Evolutionary conservation across 2,888 invertebrate species (phyloP).

Genomic region (Brachynemurus nebulosus): DNA sequence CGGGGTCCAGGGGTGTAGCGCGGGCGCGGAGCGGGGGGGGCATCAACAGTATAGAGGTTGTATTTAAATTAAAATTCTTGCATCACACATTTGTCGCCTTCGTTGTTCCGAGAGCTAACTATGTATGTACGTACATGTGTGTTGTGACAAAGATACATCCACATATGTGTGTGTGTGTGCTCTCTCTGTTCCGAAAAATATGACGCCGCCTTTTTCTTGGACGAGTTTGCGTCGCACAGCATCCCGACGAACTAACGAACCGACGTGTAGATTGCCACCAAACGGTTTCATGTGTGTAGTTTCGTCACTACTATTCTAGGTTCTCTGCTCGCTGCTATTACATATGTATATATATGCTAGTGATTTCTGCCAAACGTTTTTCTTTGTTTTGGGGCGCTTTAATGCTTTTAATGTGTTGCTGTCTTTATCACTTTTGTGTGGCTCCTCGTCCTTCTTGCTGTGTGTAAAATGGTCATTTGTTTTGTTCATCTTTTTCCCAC

Average conservation of each 20-base stretch:
- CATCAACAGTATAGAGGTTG: not conserved
- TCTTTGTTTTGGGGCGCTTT: conserved; percentile 6
- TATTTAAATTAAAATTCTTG: conserved; percentile 12
- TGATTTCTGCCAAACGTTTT: not conserved
- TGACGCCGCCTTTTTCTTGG: not conserved
- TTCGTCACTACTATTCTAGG: too few relatives aligned
- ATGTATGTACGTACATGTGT: not conserved
- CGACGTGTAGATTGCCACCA: too few relatives aligned
- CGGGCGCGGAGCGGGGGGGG: not conserved
- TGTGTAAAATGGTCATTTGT: conserved; percentile 3
- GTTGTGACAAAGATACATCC: not conserved
- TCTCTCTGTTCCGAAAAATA: not conserved
- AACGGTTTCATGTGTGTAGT: too few relatives aligned
- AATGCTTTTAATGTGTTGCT: conserved; percentile 7
- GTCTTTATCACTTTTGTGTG: conserved; percentile 3
- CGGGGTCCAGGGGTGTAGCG: not conserved
- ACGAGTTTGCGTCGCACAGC: not conserved
- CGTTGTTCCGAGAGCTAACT: not conserved
- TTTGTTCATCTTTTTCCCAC: not conserved
- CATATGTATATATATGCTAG: not conserved
- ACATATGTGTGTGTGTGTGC: not conserved
- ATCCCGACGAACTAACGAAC: too few relatives aligned
- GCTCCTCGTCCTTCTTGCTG: not conserved
- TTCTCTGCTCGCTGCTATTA: too few relatives aligned
- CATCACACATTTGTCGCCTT: conserved; percentile 10